Evolutionary conservation across 1,140 invertebrate genomes (phyloP).

Genomic region (Thalassaphorura encarpata): DNA sequence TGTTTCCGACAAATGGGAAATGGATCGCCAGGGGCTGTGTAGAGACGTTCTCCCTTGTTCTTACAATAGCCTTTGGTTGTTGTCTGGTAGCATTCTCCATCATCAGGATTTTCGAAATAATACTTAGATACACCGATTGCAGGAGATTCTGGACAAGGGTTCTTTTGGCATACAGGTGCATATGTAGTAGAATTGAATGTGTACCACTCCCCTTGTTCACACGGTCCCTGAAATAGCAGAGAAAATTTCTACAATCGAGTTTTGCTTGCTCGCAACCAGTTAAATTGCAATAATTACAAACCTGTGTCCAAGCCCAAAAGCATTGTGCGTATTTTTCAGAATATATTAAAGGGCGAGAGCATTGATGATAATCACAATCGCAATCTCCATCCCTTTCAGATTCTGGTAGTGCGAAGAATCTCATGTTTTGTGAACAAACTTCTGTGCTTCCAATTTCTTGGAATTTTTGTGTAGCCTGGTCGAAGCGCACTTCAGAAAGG

Average conservation of each 20-base stretch:
- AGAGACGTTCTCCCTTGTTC: constrained; percentile 10
- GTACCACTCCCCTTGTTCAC: constrained; percentile 21
- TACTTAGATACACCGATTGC: constrained; percentile 1
- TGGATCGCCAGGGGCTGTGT: constrained; percentile 16
- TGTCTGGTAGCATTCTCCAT: constrained; percentile 19
- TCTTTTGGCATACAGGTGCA: constrained; percentile 8
- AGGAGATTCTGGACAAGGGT: constrained; percentile 17
- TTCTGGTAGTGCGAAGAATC: constrained; percentile 29
- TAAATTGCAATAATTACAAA: neutral
- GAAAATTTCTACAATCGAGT: neutral
- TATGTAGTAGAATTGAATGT: constrained; percentile 4
- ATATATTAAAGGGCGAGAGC: constrained; percentile 22
- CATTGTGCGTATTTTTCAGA: constrained; percentile 24
- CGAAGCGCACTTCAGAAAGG: constrained; percentile 9
- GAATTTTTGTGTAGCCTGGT: constrained; percentile 3
- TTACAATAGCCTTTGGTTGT: constrained; percentile 20
- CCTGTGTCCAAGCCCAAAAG: constrained; percentile 31
- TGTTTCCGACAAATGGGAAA: constrained; percentile 17
- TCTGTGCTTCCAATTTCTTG: constrained; percentile 20
- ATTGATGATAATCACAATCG: constrained; percentile 29
- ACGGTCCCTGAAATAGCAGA: constrained; percentile 11
- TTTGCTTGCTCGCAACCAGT: neutral
- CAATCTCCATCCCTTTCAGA: constrained; percentile 14
- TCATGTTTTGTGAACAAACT: constrained; percentile 21
- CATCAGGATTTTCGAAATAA: constrained; percentile 19